These are phyloP conservation scores for Shargacucullia verbasci DNA, from an alignment of 2,888 invertebrate genomes.

Conservation along the genomic window DNA sequence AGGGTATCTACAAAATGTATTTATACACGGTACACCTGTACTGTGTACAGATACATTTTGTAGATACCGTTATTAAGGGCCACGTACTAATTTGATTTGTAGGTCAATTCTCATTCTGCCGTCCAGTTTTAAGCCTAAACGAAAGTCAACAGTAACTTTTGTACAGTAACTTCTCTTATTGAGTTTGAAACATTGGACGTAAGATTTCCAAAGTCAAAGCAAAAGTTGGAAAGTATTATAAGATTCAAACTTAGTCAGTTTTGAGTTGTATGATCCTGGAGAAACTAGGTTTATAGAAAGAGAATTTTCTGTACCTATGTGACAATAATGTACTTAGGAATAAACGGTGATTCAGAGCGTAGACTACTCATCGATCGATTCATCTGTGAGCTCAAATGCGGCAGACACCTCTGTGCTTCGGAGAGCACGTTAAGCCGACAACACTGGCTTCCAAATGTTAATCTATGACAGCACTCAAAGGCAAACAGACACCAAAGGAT, in stretches of 20 bases:
- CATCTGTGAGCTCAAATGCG: not conserved
- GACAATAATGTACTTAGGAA: too few relatives aligned
- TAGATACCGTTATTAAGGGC: too few relatives aligned
- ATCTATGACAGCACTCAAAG: slow-evolving; percentile 8
- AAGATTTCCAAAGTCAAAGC: slow-evolving; percentile 7
- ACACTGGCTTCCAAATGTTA: not conserved
- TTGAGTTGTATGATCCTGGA: slow-evolving; percentile 21
- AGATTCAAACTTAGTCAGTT: slow-evolving; percentile 24
- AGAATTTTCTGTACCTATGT: too few relatives aligned
- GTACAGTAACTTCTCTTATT: slow-evolving; percentile 27
- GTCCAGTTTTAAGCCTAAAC: too few relatives aligned
- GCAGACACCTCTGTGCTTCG: not conserved
- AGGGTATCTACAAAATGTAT: too few relatives aligned
- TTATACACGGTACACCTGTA: too few relatives aligned
- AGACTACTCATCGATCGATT: slow-evolving; percentile 12
- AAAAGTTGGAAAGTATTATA: slow-evolving; percentile 35
- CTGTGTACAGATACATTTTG: too few relatives aligned
- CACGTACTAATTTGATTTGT: too few relatives aligned
- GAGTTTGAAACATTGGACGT: slow-evolving; percentile 33
- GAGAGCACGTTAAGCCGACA: slow-evolving; percentile 2
- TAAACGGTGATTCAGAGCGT: too few relatives aligned
- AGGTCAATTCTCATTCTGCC: too few relatives aligned
- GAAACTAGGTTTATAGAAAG: not conserved
- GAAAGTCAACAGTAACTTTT: slow-evolving; percentile 2
- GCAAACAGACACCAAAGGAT: not conserved